phyloP scores from a whole-genome alignment of 2,888 invertebrate genomes.

The Dexiosoma caninum region DNA sequence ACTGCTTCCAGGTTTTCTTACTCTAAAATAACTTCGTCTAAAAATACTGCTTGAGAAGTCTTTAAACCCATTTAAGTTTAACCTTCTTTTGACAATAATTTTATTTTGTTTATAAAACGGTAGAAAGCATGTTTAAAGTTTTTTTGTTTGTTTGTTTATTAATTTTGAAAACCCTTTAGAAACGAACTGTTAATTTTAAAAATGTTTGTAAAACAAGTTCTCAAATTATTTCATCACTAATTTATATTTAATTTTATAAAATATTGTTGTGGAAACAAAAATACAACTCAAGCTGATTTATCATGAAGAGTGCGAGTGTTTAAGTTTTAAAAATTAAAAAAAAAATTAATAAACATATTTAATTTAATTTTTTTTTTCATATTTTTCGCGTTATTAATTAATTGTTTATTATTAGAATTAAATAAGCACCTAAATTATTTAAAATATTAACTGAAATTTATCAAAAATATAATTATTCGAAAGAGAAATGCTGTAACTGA shows the following conservation, averaged over 20 bases:
- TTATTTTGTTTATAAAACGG: too few species aligned
- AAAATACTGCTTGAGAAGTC: too few species aligned
- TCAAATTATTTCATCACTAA: not conserved
- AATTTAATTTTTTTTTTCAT: not conserved
- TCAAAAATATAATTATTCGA: not conserved
- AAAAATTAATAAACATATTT: not conserved
- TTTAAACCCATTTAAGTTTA: too few species aligned
- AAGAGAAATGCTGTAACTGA: too few species aligned
- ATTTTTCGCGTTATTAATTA: not conserved
- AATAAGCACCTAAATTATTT: slow-evolving; percentile 4
- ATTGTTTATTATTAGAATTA: slow-evolving; percentile 36
- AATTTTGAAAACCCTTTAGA: not conserved
- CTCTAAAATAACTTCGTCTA: too few species aligned
- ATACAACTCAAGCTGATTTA: not conserved
- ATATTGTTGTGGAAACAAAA: not conserved
- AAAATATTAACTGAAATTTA: too few species aligned
- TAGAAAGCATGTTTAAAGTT: too few species aligned
- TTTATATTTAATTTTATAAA: slow-evolving; percentile 2
- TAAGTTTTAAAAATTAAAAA: not conserved
- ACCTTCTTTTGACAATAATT: too few species aligned
- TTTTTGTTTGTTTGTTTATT: too few species aligned
- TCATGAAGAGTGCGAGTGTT: not conserved
- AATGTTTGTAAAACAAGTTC: not conserved
- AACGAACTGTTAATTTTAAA: not conserved
- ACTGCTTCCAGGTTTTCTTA: too few species aligned